These are phyloP conservation scores for Gari tellinella DNA, from an alignment of 2,888 invertebrate species.

Conservation along the genomic window DNA sequence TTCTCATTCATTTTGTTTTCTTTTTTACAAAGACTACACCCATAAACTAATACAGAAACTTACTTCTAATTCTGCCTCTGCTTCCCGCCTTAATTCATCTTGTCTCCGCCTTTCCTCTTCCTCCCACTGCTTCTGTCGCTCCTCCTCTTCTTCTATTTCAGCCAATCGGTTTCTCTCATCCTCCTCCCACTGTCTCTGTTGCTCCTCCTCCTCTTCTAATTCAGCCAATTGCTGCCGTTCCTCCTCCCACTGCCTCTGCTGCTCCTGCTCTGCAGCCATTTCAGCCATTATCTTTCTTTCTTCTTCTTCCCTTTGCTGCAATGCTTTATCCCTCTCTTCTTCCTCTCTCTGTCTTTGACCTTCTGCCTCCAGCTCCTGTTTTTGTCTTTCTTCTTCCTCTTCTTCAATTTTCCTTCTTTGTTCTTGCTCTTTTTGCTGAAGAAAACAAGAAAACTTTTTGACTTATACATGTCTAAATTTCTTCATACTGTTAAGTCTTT, in stretches of 20 bases:
- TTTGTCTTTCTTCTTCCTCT: constrained; percentile 17
- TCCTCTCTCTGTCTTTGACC: constrained; percentile 31
- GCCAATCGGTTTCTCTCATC: constrained; percentile 39
- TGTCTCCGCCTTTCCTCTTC: constrained; percentile 52
- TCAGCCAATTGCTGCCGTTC: constrained; percentile 49
- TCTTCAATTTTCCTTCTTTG: constrained; percentile 17
- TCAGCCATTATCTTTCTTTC: constrained; percentile 31
- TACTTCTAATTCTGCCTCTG: constrained; percentile 59
- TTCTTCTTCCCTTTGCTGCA: constrained; percentile 34
- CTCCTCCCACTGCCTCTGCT: constrained; percentile 57
- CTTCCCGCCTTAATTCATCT: constrained; percentile 62
- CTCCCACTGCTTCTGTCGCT: constrained; percentile 59
- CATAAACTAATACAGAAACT: too few relatives aligned
- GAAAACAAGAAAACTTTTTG: too few relatives aligned
- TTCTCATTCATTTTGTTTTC: too few relatives aligned
- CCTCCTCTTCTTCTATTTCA: constrained; percentile 57
- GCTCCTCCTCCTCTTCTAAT: constrained; percentile 57
- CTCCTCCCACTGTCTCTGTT: constrained; percentile 50
- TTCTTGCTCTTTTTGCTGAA: constrained; percentile 12
- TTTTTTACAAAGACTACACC: too few relatives aligned
- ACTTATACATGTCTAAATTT: too few relatives aligned
- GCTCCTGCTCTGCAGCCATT: constrained; percentile 56
- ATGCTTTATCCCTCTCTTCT: constrained; percentile 23
- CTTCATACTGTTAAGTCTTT: too few relatives aligned
- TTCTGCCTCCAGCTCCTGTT: constrained; percentile 24